A percentile compares a stretch with the other conserved stretches of the same genome.
phyloP scores from a whole-genome alignment of 2,113 vertebrate genomes.

The Aphyosemion australe region DNA sequence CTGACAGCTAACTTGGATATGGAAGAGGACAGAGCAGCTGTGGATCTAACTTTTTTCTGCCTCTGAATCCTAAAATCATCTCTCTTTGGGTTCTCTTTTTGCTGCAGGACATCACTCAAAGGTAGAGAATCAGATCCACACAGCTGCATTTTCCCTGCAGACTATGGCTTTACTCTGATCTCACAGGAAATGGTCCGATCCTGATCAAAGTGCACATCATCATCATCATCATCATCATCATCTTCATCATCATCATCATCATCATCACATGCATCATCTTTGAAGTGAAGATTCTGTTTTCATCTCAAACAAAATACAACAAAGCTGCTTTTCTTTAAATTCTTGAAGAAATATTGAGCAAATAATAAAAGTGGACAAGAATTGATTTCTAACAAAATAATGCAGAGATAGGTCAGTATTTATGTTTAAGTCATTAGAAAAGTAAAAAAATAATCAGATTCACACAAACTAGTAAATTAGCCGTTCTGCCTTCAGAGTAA shows the following conservation, averaged over 20 bases:
- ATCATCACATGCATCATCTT: too few relatives aligned
- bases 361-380: too few relatives aligned
- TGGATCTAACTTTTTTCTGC: background rate
- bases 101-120: constrained; percentile 1
- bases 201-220: too few relatives aligned
- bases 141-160: background rate
- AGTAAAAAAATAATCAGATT: too few relatives aligned
- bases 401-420: too few relatives aligned
- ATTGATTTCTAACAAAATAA: too few relatives aligned
- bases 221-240: too few relatives aligned
- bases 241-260: too few relatives aligned
- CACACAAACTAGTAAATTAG: too few relatives aligned
- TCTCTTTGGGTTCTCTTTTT: constrained; percentile 1
- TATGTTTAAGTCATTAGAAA: too few relatives aligned
- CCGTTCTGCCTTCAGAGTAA: background rate
- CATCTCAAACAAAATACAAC: background rate
- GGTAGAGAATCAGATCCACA: background rate
- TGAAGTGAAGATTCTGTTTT: too few relatives aligned
- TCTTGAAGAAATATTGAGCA: background rate
- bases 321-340: background rate
- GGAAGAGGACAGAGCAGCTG: background rate
- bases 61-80: background rate
- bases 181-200: background rate
- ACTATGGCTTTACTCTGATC: background rate
- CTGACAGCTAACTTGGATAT: too few relatives aligned